Evolutionary conservation across 2,113 vertebrate genomes (phyloP).

Genomic region (Cyprinus carpio): DNA sequence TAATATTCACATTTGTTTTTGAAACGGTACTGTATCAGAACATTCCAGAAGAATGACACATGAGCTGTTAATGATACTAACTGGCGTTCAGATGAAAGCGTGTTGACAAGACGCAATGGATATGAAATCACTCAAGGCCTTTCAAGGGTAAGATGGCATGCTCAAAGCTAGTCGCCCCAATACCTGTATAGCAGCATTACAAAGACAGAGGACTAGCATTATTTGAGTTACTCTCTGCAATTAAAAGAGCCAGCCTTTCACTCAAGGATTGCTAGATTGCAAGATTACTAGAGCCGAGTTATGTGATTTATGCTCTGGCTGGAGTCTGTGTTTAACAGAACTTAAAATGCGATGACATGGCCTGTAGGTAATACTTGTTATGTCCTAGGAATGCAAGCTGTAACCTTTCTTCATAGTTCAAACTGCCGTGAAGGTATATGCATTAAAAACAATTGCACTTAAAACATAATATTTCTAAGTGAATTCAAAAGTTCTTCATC

Average conservation of each 20-base stretch:
- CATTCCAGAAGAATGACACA: conserved; percentile 46
- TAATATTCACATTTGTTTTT: conserved; percentile 15
- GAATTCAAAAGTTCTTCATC: not conserved
- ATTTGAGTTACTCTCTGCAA: conserved; percentile 28
- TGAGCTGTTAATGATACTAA: conserved; percentile 39
- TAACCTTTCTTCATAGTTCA: not conserved
- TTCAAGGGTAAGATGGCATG: not conserved
- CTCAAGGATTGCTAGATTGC: conserved; percentile 38
- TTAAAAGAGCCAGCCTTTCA: conserved; percentile 53
- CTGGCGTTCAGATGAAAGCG: conserved; percentile 25
- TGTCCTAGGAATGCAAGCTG: conserved; percentile 46
- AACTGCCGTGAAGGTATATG: not conserved
- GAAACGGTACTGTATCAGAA: not conserved
- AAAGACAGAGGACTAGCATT: conserved; percentile 42
- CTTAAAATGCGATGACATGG: conserved; percentile 36
- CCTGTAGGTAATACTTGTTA: conserved; percentile 50
- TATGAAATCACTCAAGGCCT: conserved; percentile 33
- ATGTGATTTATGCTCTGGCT: conserved; percentile 55
- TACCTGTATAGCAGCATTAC: conserved; percentile 38
- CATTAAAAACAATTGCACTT: not conserved
- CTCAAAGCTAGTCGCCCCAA: conserved; percentile 43
- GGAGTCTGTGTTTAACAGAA: conserved; percentile 42
- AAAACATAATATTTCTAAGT: not conserved
- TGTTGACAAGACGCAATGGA: conserved; percentile 1
- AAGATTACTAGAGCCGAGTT: conserved; percentile 38